Base-by-base conservation (phyloP, 2,888 invertebrate genomes). In the Eledone cirrhosa region DNA sequence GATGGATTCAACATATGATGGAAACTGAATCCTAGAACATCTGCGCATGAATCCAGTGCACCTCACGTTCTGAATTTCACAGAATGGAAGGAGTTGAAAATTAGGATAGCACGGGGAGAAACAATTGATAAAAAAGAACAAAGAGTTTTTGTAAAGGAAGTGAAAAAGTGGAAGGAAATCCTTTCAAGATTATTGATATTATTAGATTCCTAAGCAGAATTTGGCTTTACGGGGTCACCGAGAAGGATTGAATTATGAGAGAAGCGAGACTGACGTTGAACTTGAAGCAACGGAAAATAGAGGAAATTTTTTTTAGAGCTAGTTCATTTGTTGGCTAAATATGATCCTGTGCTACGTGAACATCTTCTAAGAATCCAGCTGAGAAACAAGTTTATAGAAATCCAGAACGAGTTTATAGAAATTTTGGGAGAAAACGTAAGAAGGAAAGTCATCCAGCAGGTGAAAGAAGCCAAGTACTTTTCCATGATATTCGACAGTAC, bases 191-290 rank as follows among this genome's bases (percentile, higher is more conserved):
- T 53, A 22, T 53, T 53, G 53, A 53, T 22, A 53, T 53, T 22
- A 53, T 53, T 53, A 53, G 53, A 53, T 53, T 53, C 53, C 53
- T 53, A 53, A 53, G 22, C 53, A 53, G 53, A 53, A 53, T 53
- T 53, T 53, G 53, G 53, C 53, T 53, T 53, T 53, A 53, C 53
- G 22, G 53, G 53, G 53, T 53, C 53, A 53, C 53, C 53, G 53
- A 53, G 53, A 53, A 53, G 53, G 53, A 53, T 16, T 53, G 14
- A 53, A 53, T 53, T 53, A 53, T 53, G 53, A 53, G 53, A 53
- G 16, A 16, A 53, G 22, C 53, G 53, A n/a, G n/a, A n/a, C n/a
- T n/a, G n/a, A n/a, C n/a, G n/a, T n/a, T n/a, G n/a, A n/a, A n/a
- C n/a, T n/a, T n/a, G n/a, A n/a, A n/a, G n/a, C n/a, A n/a, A n/a